Conservation (phyloP, 2,797 vertebrate species). For the Poeciliopsis infans region DNA sequence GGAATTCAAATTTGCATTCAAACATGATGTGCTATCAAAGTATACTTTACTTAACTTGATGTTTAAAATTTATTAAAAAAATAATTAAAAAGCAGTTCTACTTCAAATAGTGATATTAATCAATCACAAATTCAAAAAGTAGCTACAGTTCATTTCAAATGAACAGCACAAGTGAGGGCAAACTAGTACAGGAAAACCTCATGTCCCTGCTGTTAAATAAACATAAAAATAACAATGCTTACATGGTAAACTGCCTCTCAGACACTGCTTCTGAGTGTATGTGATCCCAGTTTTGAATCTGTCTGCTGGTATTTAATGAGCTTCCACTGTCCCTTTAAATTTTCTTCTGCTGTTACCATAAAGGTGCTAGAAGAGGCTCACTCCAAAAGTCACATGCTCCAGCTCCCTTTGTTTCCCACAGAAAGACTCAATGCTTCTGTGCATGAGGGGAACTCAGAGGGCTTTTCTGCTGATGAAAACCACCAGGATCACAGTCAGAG, state of each 20-base stretch:
- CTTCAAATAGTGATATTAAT: not conserved
- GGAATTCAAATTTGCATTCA: no score
- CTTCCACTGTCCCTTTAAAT: constrained; percentile 69
- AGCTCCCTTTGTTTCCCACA: constrained; percentile 71
- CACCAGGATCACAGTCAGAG: not conserved
- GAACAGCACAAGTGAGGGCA: no score
- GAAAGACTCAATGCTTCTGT: constrained; percentile 22
- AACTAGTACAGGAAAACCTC: not conserved
- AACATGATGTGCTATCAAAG: not conserved
- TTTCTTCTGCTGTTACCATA: constrained; percentile 73
- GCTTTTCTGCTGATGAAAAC: constrained; percentile 1
- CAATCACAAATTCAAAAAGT: not conserved
- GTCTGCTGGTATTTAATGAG: constrained; percentile 38
- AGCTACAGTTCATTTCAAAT: not conserved
- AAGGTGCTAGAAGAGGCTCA: constrained; percentile 63
- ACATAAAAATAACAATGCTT: not conserved
- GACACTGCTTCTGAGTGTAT: constrained; percentile 1
- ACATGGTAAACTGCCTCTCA: constrained; percentile 2
- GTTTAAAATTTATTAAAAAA: not conserved
- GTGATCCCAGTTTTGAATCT: constrained; percentile 31
- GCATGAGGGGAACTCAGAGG: constrained; percentile 8
- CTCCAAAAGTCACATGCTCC: constrained; percentile 83
- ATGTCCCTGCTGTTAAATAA: not conserved
- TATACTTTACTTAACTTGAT: not conserved
- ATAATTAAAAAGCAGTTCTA: not conserved